Evolutionary conservation across 2,113 vertebrate genomes (phyloP).

Genomic region (Anthoscopus minutus): DNA sequence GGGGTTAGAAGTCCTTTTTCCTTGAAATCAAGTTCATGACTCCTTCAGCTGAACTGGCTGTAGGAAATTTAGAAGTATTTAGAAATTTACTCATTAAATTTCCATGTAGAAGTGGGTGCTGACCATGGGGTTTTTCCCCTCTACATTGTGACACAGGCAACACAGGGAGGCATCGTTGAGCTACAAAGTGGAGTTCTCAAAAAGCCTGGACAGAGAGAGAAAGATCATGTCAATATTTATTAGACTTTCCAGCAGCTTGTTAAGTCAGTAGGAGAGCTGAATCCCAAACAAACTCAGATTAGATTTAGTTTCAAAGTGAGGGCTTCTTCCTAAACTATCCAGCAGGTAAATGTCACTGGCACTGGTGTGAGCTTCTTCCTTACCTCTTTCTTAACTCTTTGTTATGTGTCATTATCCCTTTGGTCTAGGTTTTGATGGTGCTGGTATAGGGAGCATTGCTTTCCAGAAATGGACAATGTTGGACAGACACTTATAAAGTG

Average conservation of each 20-base stretch:
- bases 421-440: background rate
- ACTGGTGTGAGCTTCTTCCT: background rate
- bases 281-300: conserved; percentile 41
- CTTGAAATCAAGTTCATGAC: background rate
- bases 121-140: background rate
- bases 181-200: background rate
- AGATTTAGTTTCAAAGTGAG: conserved; percentile 42
- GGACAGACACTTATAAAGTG: accelerated
- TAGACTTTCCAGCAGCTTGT: conserved; percentile 8
- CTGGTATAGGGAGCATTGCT: accelerated
- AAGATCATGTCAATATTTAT: conserved; percentile 45
- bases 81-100: background rate
- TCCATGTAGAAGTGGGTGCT: background rate
- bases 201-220: background rate
- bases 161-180: conserved; percentile 4
- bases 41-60: background rate
- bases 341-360: background rate
- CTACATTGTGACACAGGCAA: background rate
- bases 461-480: background rate
- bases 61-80: background rate
- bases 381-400: background rate
- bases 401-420: background rate
- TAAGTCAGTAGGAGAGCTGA: conserved; percentile 39
- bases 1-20: background rate
- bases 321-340: background rate